Evolutionary conservation across 2,797 vertebrate species (phyloP).

Genomic region (Propithecus deckenii): DNA sequence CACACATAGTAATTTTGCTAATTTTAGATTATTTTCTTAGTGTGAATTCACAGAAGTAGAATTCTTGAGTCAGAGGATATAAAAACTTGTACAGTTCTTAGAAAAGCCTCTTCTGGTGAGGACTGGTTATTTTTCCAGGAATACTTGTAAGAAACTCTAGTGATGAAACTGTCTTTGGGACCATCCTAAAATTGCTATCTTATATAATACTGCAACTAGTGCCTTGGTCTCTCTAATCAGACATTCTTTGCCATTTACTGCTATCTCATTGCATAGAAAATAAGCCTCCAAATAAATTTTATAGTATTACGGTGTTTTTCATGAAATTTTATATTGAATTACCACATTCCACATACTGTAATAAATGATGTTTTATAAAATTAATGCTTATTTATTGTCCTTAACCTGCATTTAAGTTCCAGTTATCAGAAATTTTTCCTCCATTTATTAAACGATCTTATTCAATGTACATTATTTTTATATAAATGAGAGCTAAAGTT

Average conservation of each 20-base stretch:
- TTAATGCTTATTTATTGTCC: not conserved
- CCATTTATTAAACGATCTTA: not conserved
- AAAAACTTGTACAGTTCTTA: not conserved
- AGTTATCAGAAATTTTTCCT: not conserved
- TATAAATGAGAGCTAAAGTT: not conserved
- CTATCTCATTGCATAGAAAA: not conserved
- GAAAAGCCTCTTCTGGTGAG: not conserved
- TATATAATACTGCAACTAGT: not conserved
- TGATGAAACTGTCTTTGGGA: not conserved
- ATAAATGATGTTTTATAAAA: not conserved
- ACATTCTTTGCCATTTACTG: not conserved
- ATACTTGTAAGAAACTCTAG: not conserved
- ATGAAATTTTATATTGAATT: not conserved
- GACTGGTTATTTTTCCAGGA: not conserved
- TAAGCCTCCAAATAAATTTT: not conserved
- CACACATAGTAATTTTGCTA: not conserved
- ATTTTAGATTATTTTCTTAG: constrained; percentile 15
- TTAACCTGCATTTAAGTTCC: not conserved
- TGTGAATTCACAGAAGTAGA: not conserved
- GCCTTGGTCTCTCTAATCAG: not conserved
- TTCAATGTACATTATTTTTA: not conserved
- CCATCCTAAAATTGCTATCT: not conserved
- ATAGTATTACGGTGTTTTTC: not conserved
- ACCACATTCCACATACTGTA: not conserved
- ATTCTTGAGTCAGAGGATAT: not conserved